Conservation (phyloP, 2,797 vertebrate species). For the Sus cebifrons region DNA sequence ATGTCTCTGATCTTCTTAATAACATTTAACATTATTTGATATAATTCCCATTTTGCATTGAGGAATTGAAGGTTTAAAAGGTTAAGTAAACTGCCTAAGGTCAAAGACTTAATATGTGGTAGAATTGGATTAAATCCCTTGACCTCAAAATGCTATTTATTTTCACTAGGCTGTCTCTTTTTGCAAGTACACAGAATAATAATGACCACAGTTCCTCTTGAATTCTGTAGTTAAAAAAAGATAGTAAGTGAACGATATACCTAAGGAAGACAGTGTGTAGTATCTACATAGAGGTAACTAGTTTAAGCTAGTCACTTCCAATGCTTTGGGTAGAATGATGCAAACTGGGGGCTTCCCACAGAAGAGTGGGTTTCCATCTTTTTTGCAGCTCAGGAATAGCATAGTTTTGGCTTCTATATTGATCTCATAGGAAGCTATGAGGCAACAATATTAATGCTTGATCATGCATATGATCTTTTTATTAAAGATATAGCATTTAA, state of each 20-base stretch:
- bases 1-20: slow-evolving; percentile 46
- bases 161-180: not conserved
- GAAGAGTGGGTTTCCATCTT: not conserved
- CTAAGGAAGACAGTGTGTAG: not conserved
- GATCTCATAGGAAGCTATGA: slow-evolving; percentile 36
- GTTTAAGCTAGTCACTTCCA: not conserved
- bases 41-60: slow-evolving; percentile 21
- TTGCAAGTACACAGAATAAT: slow-evolving; percentile 11
- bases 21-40: slow-evolving; percentile 35
- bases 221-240: slow-evolving; percentile 47
- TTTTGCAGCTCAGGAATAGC: slow-evolving; percentile 22
- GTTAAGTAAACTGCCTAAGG: slow-evolving; percentile 45
- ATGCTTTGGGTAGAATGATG: slow-evolving; percentile 7
- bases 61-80: slow-evolving; percentile 47
- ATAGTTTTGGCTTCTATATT: not conserved
- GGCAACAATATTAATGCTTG: not conserved
- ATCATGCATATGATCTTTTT: slow-evolving; percentile 20
- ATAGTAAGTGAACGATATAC: not conserved
- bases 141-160: not conserved
- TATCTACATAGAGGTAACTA: not conserved
- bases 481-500: slow-evolving; percentile 45
- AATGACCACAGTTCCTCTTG: slow-evolving; percentile 34
- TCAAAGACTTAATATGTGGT: not conserved
- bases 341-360: not conserved
- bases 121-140: slow-evolving; percentile 39